Conservation (phyloP, 2,113 vertebrate genomes). For the Neogobius melanostomus region DNA sequence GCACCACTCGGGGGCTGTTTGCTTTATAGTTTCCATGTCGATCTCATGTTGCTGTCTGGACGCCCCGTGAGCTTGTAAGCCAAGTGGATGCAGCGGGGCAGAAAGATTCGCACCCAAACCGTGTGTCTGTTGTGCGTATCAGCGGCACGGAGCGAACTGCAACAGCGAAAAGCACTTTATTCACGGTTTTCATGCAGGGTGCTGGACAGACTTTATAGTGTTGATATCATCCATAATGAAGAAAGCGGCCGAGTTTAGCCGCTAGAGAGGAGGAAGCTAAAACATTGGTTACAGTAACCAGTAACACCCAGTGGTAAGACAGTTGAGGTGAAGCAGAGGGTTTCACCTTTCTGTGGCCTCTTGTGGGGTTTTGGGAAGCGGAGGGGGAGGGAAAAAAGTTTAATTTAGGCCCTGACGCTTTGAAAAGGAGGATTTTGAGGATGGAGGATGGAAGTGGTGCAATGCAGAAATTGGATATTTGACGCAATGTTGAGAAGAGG, state of each 20-base stretch:
- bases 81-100: slow-evolving; percentile 46
- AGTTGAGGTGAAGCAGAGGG: slow-evolving; percentile 51
- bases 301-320: slow-evolving; percentile 20
- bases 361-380: slow-evolving; percentile 16
- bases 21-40: slow-evolving; percentile 47
- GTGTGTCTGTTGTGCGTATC: slow-evolving; percentile 22
- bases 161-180: slow-evolving; percentile 70
- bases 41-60: slow-evolving; percentile 48
- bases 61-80: slow-evolving; percentile 44
- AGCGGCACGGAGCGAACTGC: slow-evolving; percentile 25
- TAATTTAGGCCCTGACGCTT: slow-evolving; percentile 13
- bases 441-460: not conserved
- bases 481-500: not conserved
- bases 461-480: not conserved
- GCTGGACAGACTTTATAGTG: slow-evolving; percentile 39
- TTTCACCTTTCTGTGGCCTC: slow-evolving; percentile 51
- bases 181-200: slow-evolving; percentile 47
- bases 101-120: slow-evolving; percentile 42
- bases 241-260: slow-evolving; percentile 23
- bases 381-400: slow-evolving; percentile 9
- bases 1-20: slow-evolving; percentile 37
- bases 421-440: not conserved
- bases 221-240: slow-evolving; percentile 69
- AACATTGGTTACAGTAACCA: slow-evolving; percentile 38
- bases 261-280: slow-evolving; percentile 34